Base-by-base conservation (phyloP, 2,797 vertebrate species). In the Lepilemur ruficaudatus region DNA sequence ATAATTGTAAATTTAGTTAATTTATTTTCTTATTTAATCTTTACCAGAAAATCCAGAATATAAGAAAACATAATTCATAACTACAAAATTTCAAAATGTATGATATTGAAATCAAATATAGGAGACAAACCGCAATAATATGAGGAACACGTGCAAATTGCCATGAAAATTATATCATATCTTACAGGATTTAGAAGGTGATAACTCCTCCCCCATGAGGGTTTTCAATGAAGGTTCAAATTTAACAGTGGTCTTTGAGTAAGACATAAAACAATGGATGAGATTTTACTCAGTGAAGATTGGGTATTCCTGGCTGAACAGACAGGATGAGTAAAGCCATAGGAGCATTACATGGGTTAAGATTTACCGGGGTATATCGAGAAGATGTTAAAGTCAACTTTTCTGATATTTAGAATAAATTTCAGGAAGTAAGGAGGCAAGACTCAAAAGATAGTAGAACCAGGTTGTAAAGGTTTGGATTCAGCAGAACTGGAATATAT, bases 41-140 rank as follows among this genome's bases (percentile, higher is more conserved):
- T 90, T 91, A 14, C 4, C 30, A 73, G 15, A n/a, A 93, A 81
- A 89, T 91, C 22, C 1, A 84, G 48, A 84, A 61, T 84, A 70
- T 20, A 35, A 70, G 0, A 18, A 23, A 43, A 88, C 73, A 55
- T 86, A 61, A 61, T 32, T 41, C 8, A 87, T 50, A 84, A 11
- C 5, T 61, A 59, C 10, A 69, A 73, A 70, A 78, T 55, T 59
- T 23, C 4, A 67, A 70, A 78, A 48, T 59, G 7, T 3, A 4
- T 61, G 11, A 70, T 48, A 14, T 72, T 84, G 15, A 92, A 82
- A 67, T 52, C 59, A 85, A 82, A 11, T 35, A 43, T 46, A 73
- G 7, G 18, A 78, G 15, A 79, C 73, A 55, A 75, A 67, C 7
- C 23, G 72, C 7, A 73, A 43, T 52, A 86, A 32, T 32, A 48